These are phyloP conservation scores for Lordiphosa mommai DNA, from an alignment of 1,140 invertebrate species.

Conservation along the genomic window DNA sequence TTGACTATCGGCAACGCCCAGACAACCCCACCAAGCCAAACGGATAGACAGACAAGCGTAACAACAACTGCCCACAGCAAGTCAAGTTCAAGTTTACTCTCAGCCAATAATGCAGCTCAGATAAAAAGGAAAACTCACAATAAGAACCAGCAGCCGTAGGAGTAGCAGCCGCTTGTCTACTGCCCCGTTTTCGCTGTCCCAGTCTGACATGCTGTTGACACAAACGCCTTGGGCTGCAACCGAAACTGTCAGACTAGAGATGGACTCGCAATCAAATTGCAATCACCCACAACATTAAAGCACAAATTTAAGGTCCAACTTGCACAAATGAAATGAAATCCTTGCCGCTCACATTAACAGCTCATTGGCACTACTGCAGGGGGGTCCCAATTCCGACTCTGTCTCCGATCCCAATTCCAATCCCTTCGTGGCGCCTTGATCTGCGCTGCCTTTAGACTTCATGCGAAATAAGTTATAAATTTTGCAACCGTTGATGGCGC, in stretches of 20 bases:
- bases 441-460: constrained; percentile 15
- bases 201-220: constrained; percentile 71
- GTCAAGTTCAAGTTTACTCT: constrained; percentile 49
- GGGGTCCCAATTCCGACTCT: constrained; percentile 34
- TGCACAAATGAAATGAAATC: constrained; percentile 64
- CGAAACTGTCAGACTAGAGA: too few relatives aligned
- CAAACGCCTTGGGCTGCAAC: constrained; percentile 58
- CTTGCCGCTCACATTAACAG: constrained; percentile 75
- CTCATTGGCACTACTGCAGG: constrained; percentile 75
- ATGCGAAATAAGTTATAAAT: constrained; percentile 74
- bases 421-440: constrained; percentile 60
- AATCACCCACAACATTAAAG: constrained; percentile 74
- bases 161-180: constrained; percentile 47
- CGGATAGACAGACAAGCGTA: constrained; percentile 60
- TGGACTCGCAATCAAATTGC: constrained; percentile 59
- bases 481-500: constrained; percentile 76
- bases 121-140: constrained; percentile 49
- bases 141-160: constrained; percentile 35
- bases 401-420: neutral
- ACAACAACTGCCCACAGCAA: constrained; percentile 74
- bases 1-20: constrained; percentile 63
- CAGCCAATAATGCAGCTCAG: constrained; percentile 55
- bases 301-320: constrained; percentile 39
- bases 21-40: constrained; percentile 35
- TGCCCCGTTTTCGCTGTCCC: constrained; percentile 46